Base-by-base conservation (phyloP, 2,797 vertebrate species). In the Jordanella pulchra region DNA sequence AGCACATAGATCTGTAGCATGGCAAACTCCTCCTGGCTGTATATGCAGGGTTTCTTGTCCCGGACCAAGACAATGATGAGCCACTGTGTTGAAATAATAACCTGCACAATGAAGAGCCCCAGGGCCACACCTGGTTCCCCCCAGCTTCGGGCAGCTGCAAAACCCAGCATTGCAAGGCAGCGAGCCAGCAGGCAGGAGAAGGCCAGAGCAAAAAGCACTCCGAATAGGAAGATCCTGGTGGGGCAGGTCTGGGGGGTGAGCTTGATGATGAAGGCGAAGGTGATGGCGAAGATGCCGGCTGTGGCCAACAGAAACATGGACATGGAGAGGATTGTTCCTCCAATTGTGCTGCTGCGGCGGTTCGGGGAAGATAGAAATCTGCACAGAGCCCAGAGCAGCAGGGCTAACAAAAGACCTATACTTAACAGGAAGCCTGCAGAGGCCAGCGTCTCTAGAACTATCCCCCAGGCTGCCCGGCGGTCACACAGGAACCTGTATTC, bases 1-100 rank as follows among this genome's bases (percentile, higher is more conserved):
- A 98, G 79, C 78, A 97, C 95, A 0, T 97, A 98, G 88, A 96
- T 96, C 78, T 96, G 94, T 79, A 97, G 87, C 94, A 98, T 93
- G 84, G 93, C 92, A 0, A 97, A 97, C 76, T 98, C 97, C 2
- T 83, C 85, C 3, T 88, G 73, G 51, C 71, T 82, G 88, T 91
- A 92, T 30, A 67, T 14, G 0, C 83, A 90, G 0, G 83, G 81
- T 1, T 72, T 42, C 0, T 4, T n/a, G 4, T 94, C 78, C 51
- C 89, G 86, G 35, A 92, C 90, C 78, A 97, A 68, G 79, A 92
- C 89, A 0, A 96, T 80, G 65, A 96, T 86, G 50, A 97, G 72
- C 79, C 96, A 99, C 77, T 97, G 91, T 0, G 91, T 79, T 0
- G 86, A 94, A 25, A 99, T 95, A 71, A 99, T 89, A 1, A 95